Evolutionary conservation across 1,140 invertebrate species (phyloP).

Genomic region (Philotrypesis tridentata): DNA sequence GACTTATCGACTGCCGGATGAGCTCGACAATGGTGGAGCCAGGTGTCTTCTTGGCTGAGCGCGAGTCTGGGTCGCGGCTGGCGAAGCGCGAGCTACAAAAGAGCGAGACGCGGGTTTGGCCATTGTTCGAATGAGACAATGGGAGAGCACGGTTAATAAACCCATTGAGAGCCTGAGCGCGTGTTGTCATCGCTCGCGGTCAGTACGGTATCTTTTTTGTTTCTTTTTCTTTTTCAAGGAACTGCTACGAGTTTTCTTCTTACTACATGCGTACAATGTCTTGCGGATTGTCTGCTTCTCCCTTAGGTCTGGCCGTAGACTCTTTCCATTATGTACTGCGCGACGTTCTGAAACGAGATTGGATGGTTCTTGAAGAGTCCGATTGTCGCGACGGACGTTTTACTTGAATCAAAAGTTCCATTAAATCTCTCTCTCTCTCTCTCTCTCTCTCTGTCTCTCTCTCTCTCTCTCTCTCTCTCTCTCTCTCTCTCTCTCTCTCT

Average conservation of each 20-base stretch:
- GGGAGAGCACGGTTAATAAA: slow-evolving; percentile 24
- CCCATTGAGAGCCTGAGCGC: background rate
- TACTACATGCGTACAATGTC: too few species aligned
- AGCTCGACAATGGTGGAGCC: background rate
- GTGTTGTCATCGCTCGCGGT: background rate
- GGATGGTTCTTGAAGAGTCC: background rate
- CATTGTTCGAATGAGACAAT: slow-evolving; percentile 33
- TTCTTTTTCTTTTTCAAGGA: background rate
- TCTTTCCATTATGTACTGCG: slow-evolving; percentile 12
- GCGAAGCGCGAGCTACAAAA: background rate
- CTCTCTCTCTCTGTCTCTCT: too few species aligned
- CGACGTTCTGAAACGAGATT: slow-evolving; percentile 21
- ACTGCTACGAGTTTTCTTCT: too few species aligned
- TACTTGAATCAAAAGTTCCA: too few species aligned
- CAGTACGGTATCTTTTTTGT: too few species aligned
- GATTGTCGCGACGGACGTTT: too few species aligned
- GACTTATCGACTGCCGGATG: slow-evolving; percentile 44
- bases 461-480: too few species aligned
- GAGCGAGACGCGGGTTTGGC: background rate
- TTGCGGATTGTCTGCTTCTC: background rate
- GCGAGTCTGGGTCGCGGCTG: too few species aligned
- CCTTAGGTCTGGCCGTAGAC: background rate
- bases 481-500: too few species aligned
- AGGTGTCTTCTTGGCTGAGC: background rate
- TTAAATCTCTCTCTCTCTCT: too few species aligned